Base-by-base conservation (phyloP, 2,113 vertebrate genomes). In the Dromiciops gliroides region DNA sequence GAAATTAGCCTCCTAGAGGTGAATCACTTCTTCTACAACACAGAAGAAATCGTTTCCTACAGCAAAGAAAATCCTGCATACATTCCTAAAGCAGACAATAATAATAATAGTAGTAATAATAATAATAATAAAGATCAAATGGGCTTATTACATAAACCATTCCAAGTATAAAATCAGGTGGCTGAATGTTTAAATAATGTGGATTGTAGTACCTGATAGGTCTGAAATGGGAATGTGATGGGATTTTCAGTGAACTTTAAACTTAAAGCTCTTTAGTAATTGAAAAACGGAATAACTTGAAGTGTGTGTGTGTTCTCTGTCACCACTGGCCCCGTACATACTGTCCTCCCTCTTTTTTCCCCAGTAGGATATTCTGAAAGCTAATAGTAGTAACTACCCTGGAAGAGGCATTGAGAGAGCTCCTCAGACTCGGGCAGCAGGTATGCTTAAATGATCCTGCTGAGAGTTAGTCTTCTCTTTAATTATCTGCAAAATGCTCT, bases 1-100 rank as follows among this genome's bases (percentile, higher is more conserved):
- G 98, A 99, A 99, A 99, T 99, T 99, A 99, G 98, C 98, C 98
- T 98, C 98, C 98, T 99, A 99, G 98, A 98, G 98, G 95, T 98
- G 98, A 98, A 98, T 98, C 98, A 2, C 92, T 98, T 98, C 98
- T 96, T 98, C 95, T 96, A 95, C 93, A 89, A 93, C 94, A 97
- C 95, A 98, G 96, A 90, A 96, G 94, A 97, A 96, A 95, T 96
- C 90, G 60, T 93, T 97, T 97, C 94, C 93, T 98, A 97, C 95
- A 97, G 98, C 94, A 97, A 96, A 95, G 95, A 92, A 0, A 92
- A 95, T 95, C 94, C 89, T 31, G 89, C 97, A 93, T 93, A 94
- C 44, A 48, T 23, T 96, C 97, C 95, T 52, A 91, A 98, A 91
- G 90, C 91, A 94, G 92, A 97, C 91, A 89, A 93, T 91, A 97